phyloP scores from a whole-genome alignment of 2,888 invertebrate genomes.

The Erannis defoliaria region DNA sequence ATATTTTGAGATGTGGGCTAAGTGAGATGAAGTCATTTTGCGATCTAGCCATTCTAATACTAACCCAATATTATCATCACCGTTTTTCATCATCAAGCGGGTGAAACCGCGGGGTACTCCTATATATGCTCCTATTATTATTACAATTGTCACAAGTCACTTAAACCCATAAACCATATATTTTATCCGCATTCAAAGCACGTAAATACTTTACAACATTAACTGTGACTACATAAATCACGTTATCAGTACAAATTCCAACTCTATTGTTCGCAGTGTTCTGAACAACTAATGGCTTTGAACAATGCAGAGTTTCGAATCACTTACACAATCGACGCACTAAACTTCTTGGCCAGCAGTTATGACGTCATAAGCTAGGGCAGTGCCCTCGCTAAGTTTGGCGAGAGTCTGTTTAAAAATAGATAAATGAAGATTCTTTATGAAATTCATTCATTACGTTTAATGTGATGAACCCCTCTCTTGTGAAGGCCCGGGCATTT shows the following conservation, averaged over 20 bases:
- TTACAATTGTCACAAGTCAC: not conserved
- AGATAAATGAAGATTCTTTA: not conserved
- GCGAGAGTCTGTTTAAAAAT: not conserved
- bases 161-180: slow-evolving; percentile 6
- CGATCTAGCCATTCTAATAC: too few relatives aligned
- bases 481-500: too few relatives aligned
- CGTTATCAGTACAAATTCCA: slow-evolving; percentile 41
- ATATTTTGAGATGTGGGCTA: too few relatives aligned
- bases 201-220: slow-evolving; percentile 38
- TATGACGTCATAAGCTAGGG: slow-evolving; percentile 22
- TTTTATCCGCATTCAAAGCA: slow-evolving; percentile 24
- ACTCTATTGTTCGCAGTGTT: slow-evolving; percentile 38
- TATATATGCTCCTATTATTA: not conserved
- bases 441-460: not conserved
- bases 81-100: too few relatives aligned
- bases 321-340: slow-evolving; percentile 45
- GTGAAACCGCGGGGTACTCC: too few relatives aligned
- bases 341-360: slow-evolving; percentile 36
- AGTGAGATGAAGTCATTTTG: too few relatives aligned
- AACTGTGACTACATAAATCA: slow-evolving; percentile 45
- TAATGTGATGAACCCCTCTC: too few relatives aligned
- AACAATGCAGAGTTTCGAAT: slow-evolving; percentile 45
- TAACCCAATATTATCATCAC: too few relatives aligned
- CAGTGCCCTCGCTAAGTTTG: slow-evolving; percentile 6
- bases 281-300: slow-evolving; percentile 40